phyloP scores from a whole-genome alignment of 2,888 invertebrate genomes.

The Campoplex capitator region DNA sequence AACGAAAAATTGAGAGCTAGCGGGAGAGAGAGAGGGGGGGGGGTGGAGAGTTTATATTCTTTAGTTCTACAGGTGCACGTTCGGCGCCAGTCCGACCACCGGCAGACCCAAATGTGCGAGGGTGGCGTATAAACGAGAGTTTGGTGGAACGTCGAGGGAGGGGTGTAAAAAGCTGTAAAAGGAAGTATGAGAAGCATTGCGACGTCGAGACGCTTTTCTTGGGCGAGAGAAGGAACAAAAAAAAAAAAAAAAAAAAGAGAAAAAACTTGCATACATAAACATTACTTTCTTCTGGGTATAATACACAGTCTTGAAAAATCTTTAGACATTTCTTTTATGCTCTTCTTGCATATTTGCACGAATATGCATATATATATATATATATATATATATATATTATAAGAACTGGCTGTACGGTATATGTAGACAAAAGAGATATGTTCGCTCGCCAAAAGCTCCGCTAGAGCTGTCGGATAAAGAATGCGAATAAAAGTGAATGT shows the following conservation, averaged over 20 bases:
- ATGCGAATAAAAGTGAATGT: slow-evolving; percentile 34
- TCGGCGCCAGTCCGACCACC: slow-evolving; percentile 61
- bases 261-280: slow-evolving; percentile 34
- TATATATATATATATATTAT: not conserved
- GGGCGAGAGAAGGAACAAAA: slow-evolving; percentile 10
- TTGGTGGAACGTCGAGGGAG: slow-evolving; percentile 29
- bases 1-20: slow-evolving; percentile 11
- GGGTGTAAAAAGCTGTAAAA: slow-evolving; percentile 42
- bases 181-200: slow-evolving; percentile 67
- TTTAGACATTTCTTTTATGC: slow-evolving; percentile 71
- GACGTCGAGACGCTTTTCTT: slow-evolving; percentile 61
- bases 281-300: slow-evolving; percentile 57
- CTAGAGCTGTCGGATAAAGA: slow-evolving; percentile 21
- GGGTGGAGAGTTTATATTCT: slow-evolving; percentile 6
- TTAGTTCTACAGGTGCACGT: slow-evolving; percentile 69
- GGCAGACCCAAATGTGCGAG: slow-evolving; percentile 54
- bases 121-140: slow-evolving; percentile 64
- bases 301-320: slow-evolving; percentile 70
- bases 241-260: not conserved
- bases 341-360: slow-evolving; percentile 68
- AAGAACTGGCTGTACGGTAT: not conserved
- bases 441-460: slow-evolving; percentile 27
- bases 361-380: not conserved
- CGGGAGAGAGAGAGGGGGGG: slow-evolving; percentile 16
- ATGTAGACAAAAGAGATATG: slow-evolving; percentile 38